Percentiles rank a stretch among this genome's conserved stretches.
Evolutionary conservation across 1,140 invertebrate genomes (phyloP).

Genomic region (Lordiphosa collinella): DNA sequence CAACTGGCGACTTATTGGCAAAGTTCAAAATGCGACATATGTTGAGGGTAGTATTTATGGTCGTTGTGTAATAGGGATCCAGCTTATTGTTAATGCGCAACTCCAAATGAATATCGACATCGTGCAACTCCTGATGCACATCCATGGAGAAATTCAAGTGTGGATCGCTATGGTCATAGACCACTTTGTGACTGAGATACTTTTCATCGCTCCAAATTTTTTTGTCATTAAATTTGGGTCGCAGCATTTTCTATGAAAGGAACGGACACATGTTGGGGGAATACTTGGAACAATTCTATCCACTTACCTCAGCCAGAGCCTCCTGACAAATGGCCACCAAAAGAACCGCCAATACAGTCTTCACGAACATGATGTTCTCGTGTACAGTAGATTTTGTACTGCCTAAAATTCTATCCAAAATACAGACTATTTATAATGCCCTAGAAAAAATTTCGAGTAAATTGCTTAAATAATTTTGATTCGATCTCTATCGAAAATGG

Average conservation of each 20-base stretch:
- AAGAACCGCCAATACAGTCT: constrained; percentile 30
- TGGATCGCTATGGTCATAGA: constrained; percentile 58
- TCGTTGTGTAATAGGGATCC: constrained; percentile 50
- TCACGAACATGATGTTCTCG: constrained; percentile 37
- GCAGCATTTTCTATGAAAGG: constrained; percentile 63
- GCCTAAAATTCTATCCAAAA: not conserved
- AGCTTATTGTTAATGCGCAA: constrained; percentile 50
- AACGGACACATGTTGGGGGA: too few relatives aligned
- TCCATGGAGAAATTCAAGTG: constrained; percentile 69
- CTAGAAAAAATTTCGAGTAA: not conserved
- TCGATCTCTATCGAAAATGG: constrained; percentile 38
- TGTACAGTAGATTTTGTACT: constrained; percentile 16
- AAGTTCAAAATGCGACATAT: constrained; percentile 59
- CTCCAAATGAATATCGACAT: constrained; percentile 61
- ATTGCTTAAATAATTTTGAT: constrained; percentile 16
- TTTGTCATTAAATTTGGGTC: constrained; percentile 64
- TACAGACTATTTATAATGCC: constrained; percentile 39
- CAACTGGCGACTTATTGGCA: constrained; percentile 60
- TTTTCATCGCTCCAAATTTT: constrained; percentile 74
- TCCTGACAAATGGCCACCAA: constrained; percentile 42
- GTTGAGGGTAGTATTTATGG: constrained; percentile 59
- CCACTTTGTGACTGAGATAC: constrained; percentile 53
- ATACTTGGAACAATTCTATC: not conserved
- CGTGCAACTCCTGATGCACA: constrained; percentile 57
- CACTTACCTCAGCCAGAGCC: constrained; percentile 45